A percentile compares a stretch with the other conserved stretches of the same genome.
Conservation (phyloP, 92 coral and sea anemone species). For the Paramuricea clavata region DNA sequence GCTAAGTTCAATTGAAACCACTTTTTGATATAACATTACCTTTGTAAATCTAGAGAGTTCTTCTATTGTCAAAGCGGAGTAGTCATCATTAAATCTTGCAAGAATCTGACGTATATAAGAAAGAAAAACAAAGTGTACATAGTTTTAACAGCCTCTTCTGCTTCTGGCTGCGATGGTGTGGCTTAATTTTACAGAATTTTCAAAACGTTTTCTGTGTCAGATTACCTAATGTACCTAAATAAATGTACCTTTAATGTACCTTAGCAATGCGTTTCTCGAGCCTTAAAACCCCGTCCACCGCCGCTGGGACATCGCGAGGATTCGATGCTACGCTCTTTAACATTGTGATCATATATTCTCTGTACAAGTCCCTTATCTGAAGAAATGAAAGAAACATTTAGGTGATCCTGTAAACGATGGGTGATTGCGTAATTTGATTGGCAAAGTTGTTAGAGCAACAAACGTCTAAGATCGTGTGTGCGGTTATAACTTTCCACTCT, state of each 20-base stretch:
- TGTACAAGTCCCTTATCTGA: constrained; percentile 9
- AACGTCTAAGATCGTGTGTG: no score
- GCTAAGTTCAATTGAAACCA: no score
- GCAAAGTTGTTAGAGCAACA: no score
- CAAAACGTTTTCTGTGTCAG: neutral
- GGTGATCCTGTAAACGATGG: neutral
- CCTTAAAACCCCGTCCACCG: neutral
- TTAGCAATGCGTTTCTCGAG: constrained; percentile 34
- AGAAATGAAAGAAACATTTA: neutral
- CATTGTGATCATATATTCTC: constrained; percentile 10
- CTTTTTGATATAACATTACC: neutral
- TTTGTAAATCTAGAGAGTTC: constrained; percentile 24
- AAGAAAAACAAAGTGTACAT: neutral
- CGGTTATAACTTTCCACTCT: no score
- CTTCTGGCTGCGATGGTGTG: neutral
- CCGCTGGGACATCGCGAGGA: neutral
- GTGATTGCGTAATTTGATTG: neutral
- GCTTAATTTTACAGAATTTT: no score
- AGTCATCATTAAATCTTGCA: neutral
- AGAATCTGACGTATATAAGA: neutral
- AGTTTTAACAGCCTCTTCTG: neutral
- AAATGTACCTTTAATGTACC: constrained; percentile 4
- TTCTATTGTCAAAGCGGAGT: neutral
- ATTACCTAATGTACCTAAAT: no score
- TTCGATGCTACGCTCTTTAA: neutral